phyloP scores from a whole-genome alignment of 2,797 vertebrate species.

The Adelosebastes latens region DNA sequence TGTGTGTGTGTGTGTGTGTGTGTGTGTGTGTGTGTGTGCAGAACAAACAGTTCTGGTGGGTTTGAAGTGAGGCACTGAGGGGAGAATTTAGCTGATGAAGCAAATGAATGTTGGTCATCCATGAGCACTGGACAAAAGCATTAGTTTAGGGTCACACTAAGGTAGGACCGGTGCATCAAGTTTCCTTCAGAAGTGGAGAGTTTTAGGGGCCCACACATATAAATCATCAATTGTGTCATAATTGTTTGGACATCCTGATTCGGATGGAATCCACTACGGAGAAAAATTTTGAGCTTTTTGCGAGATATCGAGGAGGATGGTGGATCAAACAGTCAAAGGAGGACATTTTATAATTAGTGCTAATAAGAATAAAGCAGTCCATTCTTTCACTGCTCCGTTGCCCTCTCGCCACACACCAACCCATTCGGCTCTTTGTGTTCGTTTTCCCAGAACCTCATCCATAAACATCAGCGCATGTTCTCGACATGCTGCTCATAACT shows the following conservation, averaged over 20 bases:
- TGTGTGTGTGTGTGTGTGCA: background rate
- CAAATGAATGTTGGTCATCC: slow-evolving; percentile 20
- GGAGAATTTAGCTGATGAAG: slow-evolving; percentile 41
- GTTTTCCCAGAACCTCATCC: slow-evolving; percentile 60
- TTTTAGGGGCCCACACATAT: background rate
- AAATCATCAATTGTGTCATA: background rate
- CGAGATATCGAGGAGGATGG: background rate
- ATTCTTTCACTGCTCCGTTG: slow-evolving; percentile 30
- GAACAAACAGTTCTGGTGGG: slow-evolving; percentile 24
- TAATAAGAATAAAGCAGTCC: slow-evolving; percentile 41
- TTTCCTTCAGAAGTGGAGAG: background rate
- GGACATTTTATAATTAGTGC: slow-evolving; percentile 1
- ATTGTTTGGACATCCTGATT: background rate
- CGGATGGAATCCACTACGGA: background rate
- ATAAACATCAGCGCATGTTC: slow-evolving; percentile 61
- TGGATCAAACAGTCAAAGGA: background rate
- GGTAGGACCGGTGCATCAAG: background rate
- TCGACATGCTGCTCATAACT: slow-evolving; percentile 34
- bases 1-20: too few relatives aligned
- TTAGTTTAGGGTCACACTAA: background rate
- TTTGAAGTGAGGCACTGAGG: slow-evolving; percentile 46
- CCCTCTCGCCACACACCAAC: slow-evolving; percentile 29
- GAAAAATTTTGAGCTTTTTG: background rate
- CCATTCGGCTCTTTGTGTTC: slow-evolving; percentile 50
- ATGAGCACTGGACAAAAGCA: background rate